Conservation (phyloP, 2,888 invertebrate species). For the Phyllotreta striolata region DNA sequence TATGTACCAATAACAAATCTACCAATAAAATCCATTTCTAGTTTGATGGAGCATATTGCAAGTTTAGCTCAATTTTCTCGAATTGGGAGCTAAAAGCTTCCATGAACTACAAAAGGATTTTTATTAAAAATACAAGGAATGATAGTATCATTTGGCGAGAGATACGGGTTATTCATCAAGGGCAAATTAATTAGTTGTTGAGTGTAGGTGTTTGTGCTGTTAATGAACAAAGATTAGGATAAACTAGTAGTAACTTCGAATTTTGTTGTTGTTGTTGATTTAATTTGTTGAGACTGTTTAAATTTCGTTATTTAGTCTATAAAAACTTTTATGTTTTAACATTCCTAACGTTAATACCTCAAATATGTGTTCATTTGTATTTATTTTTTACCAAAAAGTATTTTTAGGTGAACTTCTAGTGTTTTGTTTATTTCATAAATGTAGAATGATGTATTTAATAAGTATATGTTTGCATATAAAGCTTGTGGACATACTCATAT, state of each 20-base stretch:
- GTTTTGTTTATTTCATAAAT: neutral
- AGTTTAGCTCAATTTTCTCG: too few relatives aligned
- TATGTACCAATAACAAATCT: too few relatives aligned
- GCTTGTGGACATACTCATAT: slow-evolving; percentile 14
- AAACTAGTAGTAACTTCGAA: slow-evolving; percentile 19
- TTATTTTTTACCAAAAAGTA: slow-evolving; percentile 7
- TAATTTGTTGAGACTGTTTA: slow-evolving; percentile 32
- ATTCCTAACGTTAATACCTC: slow-evolving; percentile 10
- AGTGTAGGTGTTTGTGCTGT: slow-evolving; percentile 28
- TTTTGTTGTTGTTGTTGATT: slow-evolving; percentile 29
- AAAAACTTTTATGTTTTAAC: slow-evolving; percentile 18
- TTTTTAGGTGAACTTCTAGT: slow-evolving; percentile 4
- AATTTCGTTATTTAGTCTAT: slow-evolving; percentile 27
- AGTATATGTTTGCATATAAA: slow-evolving; percentile 14
- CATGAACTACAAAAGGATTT: too few relatives aligned
- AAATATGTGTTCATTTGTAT: slow-evolving; percentile 14
- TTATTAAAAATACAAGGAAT: too few relatives aligned
- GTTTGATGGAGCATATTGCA: too few relatives aligned
- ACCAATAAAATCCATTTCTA: too few relatives aligned
- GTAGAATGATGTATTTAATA: slow-evolving; percentile 12
- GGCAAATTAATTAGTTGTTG: slow-evolving; percentile 7
- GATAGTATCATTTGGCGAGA: too few relatives aligned
- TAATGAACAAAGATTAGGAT: slow-evolving; percentile 23
- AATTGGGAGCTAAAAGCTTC: too few relatives aligned
- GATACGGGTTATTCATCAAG: too few relatives aligned